These are phyloP conservation scores for Catalaphyllia jardinei DNA, from an alignment of 64 coral and sea anemone genomes.

Conservation along the genomic window DNA sequence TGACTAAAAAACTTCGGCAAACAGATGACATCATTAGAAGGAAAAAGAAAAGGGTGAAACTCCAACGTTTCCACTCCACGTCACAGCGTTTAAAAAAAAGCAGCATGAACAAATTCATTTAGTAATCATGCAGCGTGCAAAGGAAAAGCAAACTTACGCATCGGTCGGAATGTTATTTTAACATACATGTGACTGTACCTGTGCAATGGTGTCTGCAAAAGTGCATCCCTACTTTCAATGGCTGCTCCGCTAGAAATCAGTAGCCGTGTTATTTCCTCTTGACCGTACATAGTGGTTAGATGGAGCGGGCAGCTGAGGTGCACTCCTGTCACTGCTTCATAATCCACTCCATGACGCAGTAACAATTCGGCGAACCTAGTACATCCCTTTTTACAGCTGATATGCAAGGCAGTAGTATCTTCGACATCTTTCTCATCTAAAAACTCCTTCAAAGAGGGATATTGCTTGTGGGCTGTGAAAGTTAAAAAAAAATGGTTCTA, in stretches of 20 bases:
- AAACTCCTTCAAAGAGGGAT: constrained; percentile 6
- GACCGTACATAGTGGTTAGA: background rate
- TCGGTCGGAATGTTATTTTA: background rate
- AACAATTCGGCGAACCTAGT: constrained; percentile 5
- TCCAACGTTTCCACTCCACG: too few species aligned
- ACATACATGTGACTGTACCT: background rate
- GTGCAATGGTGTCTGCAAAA: constrained; percentile 52
- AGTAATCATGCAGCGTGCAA: too few species aligned
- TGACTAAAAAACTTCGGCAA: too few species aligned
- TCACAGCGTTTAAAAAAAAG: too few species aligned
- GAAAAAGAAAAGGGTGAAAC: too few species aligned
- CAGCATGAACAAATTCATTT: too few species aligned
- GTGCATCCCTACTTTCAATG: constrained; percentile 12
- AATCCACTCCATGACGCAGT: constrained; percentile 35
- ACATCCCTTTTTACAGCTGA: constrained; percentile 18
- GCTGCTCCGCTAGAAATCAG: constrained; percentile 31
- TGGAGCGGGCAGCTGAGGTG: constrained; percentile 14
- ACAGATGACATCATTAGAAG: too few species aligned
- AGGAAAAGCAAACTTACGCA: too few species aligned
- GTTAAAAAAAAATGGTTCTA: background rate
- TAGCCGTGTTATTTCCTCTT: constrained; percentile 13
- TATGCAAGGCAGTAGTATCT: constrained; percentile 19
- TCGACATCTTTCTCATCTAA: constrained; percentile 42
- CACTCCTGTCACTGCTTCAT: background rate
- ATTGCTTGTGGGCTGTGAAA: constrained; percentile 17